phyloP scores from a whole-genome alignment of 1,140 invertebrate species.

The Pseudomyrmex concolor region DNA sequence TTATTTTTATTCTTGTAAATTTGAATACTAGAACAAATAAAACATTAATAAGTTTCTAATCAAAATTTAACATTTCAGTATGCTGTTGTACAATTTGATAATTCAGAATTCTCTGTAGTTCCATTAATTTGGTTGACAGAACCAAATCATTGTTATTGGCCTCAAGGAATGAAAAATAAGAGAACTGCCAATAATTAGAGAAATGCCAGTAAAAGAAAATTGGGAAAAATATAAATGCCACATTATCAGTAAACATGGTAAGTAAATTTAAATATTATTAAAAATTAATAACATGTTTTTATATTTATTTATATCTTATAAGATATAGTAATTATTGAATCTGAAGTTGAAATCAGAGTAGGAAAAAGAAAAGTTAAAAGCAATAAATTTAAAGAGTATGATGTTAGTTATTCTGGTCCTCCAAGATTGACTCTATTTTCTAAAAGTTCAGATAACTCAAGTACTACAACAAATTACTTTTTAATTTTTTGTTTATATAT shows the following conservation, averaged over 20 bases:
- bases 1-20: background rate
- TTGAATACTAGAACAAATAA: background rate
- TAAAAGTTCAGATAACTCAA: background rate
- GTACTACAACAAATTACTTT: background rate
- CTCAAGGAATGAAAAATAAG: background rate
- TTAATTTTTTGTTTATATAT: background rate
- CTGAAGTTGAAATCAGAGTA: background rate
- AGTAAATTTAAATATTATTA: background rate
- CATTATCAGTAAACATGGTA: constrained; percentile 2
- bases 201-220: background rate
- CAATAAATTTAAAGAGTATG: constrained; percentile 3
- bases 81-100: constrained; percentile 5
- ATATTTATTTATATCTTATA: background rate
- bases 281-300: too few relatives aligned
- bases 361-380: constrained; percentile 20
- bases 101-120: constrained; percentile 1
- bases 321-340: constrained; percentile 17
- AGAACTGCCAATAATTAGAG: constrained; percentile 2
- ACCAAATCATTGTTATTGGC: constrained; percentile 34
- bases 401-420: constrained; percentile 8
- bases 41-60: background rate
- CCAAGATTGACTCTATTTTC: background rate
- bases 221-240: background rate
- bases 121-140: constrained; percentile 3
- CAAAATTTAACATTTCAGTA: constrained; percentile 6